Percentiles rank a stretch among this genome's conserved stretches.
Conservation (phyloP, 2,797 vertebrate species). For the Chiloscyllium punctatum region DNA sequence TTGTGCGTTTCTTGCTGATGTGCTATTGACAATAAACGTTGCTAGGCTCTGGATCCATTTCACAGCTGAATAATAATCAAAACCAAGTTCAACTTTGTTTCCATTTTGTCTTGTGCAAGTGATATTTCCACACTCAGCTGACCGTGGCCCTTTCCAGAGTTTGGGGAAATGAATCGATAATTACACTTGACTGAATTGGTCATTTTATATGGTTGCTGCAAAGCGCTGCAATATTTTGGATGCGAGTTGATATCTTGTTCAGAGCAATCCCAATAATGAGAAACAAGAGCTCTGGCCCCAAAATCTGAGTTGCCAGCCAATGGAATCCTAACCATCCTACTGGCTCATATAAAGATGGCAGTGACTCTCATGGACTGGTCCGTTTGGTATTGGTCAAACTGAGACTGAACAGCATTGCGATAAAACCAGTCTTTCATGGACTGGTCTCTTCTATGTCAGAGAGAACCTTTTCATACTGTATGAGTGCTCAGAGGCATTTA, state of each 20-base stretch:
- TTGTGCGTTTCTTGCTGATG: not conserved
- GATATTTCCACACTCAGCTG: not conserved
- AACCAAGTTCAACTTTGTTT: not conserved
- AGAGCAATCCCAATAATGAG: not conserved
- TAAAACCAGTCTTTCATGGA: not conserved
- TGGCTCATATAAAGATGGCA: not conserved
- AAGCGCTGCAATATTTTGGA: not conserved
- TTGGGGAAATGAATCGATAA: not conserved
- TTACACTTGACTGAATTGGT: not conserved
- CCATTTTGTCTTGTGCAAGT: not conserved
- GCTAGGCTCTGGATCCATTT: not conserved
- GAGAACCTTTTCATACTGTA: not conserved
- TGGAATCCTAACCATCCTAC: not conserved
- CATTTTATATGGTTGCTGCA: not conserved
- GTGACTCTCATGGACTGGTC: not conserved
- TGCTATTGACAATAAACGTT: not conserved
- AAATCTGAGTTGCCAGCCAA: not conserved
- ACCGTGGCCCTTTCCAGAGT: not conserved
- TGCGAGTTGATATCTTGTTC: not conserved
- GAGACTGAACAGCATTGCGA: not conserved
- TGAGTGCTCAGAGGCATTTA: not conserved
- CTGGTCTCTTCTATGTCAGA: not conserved
- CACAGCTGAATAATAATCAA: not conserved
- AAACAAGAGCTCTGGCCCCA: not conserved
- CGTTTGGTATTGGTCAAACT: not conserved